Base-by-base conservation (phyloP, 2,888 invertebrate genomes). In the Polymixis flavicincta region DNA sequence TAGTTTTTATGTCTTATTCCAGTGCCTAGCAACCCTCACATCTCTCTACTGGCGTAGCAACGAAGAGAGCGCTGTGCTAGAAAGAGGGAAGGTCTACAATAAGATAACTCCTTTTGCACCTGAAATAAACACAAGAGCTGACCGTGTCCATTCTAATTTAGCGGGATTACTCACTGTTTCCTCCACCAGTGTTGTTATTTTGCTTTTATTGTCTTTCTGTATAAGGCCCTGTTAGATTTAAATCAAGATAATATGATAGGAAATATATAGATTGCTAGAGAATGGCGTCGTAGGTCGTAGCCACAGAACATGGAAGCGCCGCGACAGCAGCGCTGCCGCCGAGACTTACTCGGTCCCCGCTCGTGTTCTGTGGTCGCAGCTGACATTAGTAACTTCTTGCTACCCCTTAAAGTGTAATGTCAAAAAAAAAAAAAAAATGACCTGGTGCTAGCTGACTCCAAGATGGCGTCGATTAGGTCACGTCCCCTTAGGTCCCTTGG, bases 41-140 rank as follows among this genome's bases (percentile, higher is more conserved):
- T 85, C 91, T 3, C 69, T 92, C 32, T 94, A 93, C 84, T 93
- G 93, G 93, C 86, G 86, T 70, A 93, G 93, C 84, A 90, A 86
- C 60, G 93, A 93, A 79, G 86, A 89, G 71, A 90, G 77, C 59
- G 90, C 90, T 9, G 66, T 88, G 6, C 81, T 88, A 71, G 87
- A 88, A 55, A 86, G 76, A 28, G n/a, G 2, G 37, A 71, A 57
- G 11, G 17, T 68, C 50, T 32, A 63, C 55, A 7, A 73, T 32
- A 73, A 50, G 19, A 17, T 42, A 19, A 19, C 64, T 13, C 50
- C 60, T 8, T 48, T n/a, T 14, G 8, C 28, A 61, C 71, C 59
- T 63, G 74, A 77, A 50, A 66, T 17, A 42, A 76, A 74, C 19
- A 71, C 63, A 59, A 75, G 14, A 64, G 52, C 74, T 50, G 70